Evolutionary conservation across 2,797 vertebrate genomes (phyloP).

Genomic region (Alauda arvensis): DNA sequence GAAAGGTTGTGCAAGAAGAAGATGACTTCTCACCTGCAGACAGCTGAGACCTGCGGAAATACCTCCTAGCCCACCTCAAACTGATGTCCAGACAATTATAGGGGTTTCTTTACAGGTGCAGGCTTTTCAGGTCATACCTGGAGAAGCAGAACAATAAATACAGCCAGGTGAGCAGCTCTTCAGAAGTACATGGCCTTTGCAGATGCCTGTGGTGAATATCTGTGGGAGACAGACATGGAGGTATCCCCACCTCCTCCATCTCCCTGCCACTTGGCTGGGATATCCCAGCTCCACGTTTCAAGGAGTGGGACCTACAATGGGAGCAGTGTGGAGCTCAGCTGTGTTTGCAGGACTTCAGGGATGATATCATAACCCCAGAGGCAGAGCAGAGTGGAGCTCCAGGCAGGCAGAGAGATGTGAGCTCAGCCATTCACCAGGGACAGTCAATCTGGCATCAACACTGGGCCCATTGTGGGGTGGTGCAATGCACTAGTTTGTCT

Average conservation of each 20-base stretch:
- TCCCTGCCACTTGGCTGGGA: not conserved
- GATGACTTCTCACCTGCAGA: not conserved
- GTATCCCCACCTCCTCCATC: not conserved
- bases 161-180: not conserved
- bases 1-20: not conserved
- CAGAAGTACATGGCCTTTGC: not conserved
- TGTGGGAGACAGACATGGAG: not conserved
- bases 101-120: not conserved
- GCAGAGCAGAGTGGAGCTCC: constrained; percentile 28
- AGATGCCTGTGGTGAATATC: not conserved
- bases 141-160: not conserved
- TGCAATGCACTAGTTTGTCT: constrained; percentile 35
- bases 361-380: constrained; percentile 71
- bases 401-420: constrained; percentile 44
- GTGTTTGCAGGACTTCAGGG: constrained; percentile 57
- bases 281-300: not conserved
- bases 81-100: not conserved
- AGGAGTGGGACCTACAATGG: constrained; percentile 53
- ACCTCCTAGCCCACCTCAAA: not conserved
- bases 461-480: constrained; percentile 51
- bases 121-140: not conserved
- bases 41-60: not conserved
- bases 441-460: constrained; percentile 11
- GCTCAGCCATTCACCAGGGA: constrained; percentile 34
- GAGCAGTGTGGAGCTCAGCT: constrained; percentile 65